Evolutionary conservation across 1,140 invertebrate genomes (phyloP).

Genomic region (Calliphora vicina): DNA sequence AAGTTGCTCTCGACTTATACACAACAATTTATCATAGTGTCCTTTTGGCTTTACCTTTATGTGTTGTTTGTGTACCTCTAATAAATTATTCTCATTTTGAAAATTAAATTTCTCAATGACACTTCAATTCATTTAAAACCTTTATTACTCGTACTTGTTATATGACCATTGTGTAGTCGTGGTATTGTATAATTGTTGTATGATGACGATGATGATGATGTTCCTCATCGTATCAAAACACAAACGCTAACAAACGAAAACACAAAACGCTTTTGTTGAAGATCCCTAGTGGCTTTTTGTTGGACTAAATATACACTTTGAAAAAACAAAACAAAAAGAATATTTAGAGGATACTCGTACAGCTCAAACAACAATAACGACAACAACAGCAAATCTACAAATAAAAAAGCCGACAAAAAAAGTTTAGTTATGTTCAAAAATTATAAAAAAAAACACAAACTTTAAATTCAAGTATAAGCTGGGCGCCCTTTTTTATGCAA

Average conservation of each 20-base stretch:
- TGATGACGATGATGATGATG: neutral
- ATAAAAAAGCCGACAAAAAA: slow-evolving; percentile 6
- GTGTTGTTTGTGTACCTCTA: neutral
- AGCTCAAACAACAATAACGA: neutral
- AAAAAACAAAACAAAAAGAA: neutral
- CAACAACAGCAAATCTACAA: neutral
- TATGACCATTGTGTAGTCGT: neutral
- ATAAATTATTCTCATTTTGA: neutral
- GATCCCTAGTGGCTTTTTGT: slow-evolving; percentile 12
- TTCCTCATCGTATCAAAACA: neutral
- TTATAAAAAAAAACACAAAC: neutral
- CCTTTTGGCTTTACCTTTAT: neutral
- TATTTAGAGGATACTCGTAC: neutral
- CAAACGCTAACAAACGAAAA: neutral
- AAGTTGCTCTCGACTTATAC: too few species aligned
- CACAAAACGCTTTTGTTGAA: neutral
- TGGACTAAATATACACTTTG: neutral
- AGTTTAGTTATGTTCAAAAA: neutral
- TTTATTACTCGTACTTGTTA: neutral
- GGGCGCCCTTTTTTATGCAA: neutral
- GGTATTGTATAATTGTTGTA: neutral
- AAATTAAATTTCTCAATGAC: slow-evolving; percentile 6
- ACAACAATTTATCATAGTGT: too few species aligned
- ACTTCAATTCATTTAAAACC: slow-evolving; percentile 6
- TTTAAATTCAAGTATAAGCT: neutral